Evolutionary conservation across 2,888 invertebrate genomes (phyloP).

Genomic region (Amiota communis): DNA sequence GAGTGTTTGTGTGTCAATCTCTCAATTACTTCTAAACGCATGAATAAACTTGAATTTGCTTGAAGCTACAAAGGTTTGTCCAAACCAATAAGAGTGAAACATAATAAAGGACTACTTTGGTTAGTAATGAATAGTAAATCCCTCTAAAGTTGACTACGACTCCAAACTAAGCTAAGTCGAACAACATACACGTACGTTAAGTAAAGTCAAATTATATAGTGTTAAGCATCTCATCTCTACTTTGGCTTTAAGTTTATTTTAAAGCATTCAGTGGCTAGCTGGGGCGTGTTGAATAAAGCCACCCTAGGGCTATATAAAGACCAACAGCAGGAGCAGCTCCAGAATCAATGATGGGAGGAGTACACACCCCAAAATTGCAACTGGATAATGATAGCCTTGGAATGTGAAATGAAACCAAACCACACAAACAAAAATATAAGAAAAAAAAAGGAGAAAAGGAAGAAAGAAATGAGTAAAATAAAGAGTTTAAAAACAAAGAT

Average conservation of each 20-base stretch:
- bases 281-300: conserved; percentile 4
- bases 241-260: too few relatives aligned
- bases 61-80: too few relatives aligned
- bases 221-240: too few relatives aligned
- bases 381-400: conserved; percentile 70
- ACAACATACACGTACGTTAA: too few relatives aligned
- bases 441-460: background rate
- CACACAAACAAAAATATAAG: background rate
- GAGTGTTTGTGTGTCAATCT: too few relatives aligned
- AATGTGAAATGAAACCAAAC: background rate
- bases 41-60: conserved; percentile 53
- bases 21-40: conserved; percentile 48
- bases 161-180: too few relatives aligned
- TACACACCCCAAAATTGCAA: conserved; percentile 70
- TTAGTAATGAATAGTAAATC: too few relatives aligned
- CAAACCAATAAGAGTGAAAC: too few relatives aligned
- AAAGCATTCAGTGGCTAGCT: too few relatives aligned
- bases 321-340: background rate
- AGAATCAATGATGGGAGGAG: conserved; percentile 40
- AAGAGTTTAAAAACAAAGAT: background rate
- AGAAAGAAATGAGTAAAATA: background rate
- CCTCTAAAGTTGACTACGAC: too few relatives aligned
- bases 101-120: too few relatives aligned
- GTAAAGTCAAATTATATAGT: too few relatives aligned
- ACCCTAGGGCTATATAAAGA: conserved; percentile 10